Percentiles rank a stretch among this genome's conserved stretches.
phyloP scores from a whole-genome alignment of 2,113 vertebrate species.

The Channa maculata region DNA sequence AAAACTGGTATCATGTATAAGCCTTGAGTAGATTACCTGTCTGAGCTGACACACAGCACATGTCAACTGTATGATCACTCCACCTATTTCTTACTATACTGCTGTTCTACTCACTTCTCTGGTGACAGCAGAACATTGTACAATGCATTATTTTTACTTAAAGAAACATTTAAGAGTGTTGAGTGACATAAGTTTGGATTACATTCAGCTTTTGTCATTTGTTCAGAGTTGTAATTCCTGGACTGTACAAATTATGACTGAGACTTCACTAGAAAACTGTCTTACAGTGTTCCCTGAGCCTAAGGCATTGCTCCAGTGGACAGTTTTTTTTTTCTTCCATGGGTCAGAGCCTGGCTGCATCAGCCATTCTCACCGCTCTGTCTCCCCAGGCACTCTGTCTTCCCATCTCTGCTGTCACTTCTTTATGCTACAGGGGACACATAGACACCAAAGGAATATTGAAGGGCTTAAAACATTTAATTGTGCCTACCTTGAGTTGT shows the following conservation, averaged over 20 bases:
- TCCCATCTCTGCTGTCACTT: too few species aligned
- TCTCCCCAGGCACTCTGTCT: slow-evolving; percentile 34
- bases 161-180: not conserved
- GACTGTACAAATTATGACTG: not conserved
- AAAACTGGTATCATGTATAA: too few species aligned
- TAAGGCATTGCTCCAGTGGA: slow-evolving; percentile 14
- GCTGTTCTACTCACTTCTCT: slow-evolving; percentile 1
- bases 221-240: not conserved
- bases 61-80: slow-evolving; percentile 1
- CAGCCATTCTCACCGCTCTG: slow-evolving; percentile 39
- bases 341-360: slow-evolving; percentile 51
- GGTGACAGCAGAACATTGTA: not conserved
- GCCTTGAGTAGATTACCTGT: not conserved
- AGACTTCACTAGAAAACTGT: not conserved
- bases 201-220: not conserved
- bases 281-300: slow-evolving; percentile 1
- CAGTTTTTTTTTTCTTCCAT: not conserved
- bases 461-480: too few species aligned
- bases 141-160: not conserved
- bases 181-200: not conserved
- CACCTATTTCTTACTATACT: not conserved
- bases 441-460: too few species aligned
- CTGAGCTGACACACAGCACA: slow-evolving; percentile 11
- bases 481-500: too few species aligned
- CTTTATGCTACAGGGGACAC: too few species aligned